Percentiles rank a stretch among this genome's conserved stretches.
These are phyloP conservation scores for Emesis furor DNA, from an alignment of 2,888 invertebrate species.

Conservation along the genomic window DNA sequence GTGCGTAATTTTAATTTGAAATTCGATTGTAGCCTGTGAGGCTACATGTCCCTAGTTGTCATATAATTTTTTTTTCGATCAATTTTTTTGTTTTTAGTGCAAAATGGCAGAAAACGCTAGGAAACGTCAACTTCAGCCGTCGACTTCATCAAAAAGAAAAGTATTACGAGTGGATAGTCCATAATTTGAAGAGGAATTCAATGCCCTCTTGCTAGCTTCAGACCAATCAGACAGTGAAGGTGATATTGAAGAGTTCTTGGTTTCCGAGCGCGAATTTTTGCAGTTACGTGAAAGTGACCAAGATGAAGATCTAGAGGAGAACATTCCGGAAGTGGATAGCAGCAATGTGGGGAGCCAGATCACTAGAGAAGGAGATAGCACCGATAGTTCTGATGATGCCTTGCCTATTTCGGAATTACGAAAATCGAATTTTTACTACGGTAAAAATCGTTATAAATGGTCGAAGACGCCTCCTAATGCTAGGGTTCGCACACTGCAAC, in stretches of 20 bases:
- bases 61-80: conserved; percentile 31
- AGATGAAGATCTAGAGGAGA: conserved; percentile 60
- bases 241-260: conserved; percentile 58
- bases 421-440: conserved; percentile 27
- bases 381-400: conserved; percentile 61
- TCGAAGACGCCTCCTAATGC: conserved; percentile 34
- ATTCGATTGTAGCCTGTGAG: conserved; percentile 62
- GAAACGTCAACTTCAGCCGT: conserved; percentile 41
- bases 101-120: conserved; percentile 49
- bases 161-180: conserved; percentile 47
- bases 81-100: conserved; percentile 38
- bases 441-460: conserved; percentile 35
- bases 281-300: conserved; percentile 60
- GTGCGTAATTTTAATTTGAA: conserved; percentile 47
- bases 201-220: conserved; percentile 57
- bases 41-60: conserved; percentile 53
- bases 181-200: conserved; percentile 57
- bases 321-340: conserved; percentile 49
- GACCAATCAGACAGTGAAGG: conserved; percentile 65
- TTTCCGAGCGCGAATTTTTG: conserved; percentile 60
- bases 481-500: conserved; percentile 38
- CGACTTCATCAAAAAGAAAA: conserved; percentile 51
- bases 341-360: conserved; percentile 44
- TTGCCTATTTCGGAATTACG: conserved; percentile 50
- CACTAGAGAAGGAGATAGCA: conserved; percentile 46